Conservation (phyloP, 30 jellyfish, hydroid and myxozoan genomes). For the Hydra vulgaris region DNA sequence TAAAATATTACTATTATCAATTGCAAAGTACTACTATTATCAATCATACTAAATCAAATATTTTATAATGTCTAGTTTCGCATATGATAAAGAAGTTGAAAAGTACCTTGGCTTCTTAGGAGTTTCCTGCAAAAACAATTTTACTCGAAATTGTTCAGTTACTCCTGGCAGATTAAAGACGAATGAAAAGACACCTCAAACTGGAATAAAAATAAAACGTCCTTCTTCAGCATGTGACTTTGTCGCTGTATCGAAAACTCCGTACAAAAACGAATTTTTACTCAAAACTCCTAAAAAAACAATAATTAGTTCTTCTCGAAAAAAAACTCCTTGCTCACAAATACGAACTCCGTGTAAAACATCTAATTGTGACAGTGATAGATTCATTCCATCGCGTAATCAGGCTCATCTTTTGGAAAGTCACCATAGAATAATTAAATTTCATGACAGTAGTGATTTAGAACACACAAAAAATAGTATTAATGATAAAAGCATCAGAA, state of each 20-base stretch:
- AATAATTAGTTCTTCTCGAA: neutral
- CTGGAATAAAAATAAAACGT: slow-evolving; percentile 3
- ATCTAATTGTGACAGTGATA: slow-evolving; percentile 30
- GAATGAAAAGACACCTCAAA: neutral
- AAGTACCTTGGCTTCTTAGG: slow-evolving; percentile 4
- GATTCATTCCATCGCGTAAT: slow-evolving; percentile 67
- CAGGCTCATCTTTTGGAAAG: slow-evolving; percentile 31
- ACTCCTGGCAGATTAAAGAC: neutral
- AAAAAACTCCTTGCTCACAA: neutral
- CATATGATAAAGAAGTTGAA: slow-evolving; percentile 27
- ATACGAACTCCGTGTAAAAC: neutral
- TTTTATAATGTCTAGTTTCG: neutral
- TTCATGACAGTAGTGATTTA: neutral
- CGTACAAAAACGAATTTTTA: neutral
- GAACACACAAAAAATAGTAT: neutral
- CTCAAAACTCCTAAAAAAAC: slow-evolving; percentile 1
- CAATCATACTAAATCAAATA: too few relatives aligned
- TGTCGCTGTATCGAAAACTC: slow-evolving; percentile 8
- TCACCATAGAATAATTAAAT: slow-evolving; percentile 20
- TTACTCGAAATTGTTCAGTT: neutral
- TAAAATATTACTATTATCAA: neutral
- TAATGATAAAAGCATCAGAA: neutral
- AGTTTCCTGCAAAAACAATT: neutral
- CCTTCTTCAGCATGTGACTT: slow-evolving; percentile 32
- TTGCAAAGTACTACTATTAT: neutral